Conservation (phyloP, 2,888 invertebrate species). For the Eutolmus rufibarbis region DNA sequence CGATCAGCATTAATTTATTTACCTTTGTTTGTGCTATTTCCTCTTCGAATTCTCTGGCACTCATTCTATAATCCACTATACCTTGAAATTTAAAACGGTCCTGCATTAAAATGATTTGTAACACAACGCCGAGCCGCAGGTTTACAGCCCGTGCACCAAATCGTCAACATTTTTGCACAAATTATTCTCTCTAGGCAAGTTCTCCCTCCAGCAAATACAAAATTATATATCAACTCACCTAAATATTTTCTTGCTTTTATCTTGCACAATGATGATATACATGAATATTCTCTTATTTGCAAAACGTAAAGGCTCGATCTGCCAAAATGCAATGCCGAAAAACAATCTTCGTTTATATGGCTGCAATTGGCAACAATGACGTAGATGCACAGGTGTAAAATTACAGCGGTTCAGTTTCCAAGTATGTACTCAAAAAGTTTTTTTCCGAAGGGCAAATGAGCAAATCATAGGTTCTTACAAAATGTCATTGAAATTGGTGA, state of each 20-base stretch:
- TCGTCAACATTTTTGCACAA: neutral
- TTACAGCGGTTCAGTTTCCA: neutral
- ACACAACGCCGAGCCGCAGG: neutral
- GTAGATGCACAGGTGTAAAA: neutral
- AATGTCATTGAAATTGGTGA: too few relatives aligned
- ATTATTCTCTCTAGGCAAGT: neutral
- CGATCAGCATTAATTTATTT: neutral
- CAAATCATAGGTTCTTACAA: too few relatives aligned
- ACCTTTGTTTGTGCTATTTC: slow-evolving; percentile 23
- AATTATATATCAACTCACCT: neutral
- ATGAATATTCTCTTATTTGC: neutral
- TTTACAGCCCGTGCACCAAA: neutral
- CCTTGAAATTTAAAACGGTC: slow-evolving; percentile 20
- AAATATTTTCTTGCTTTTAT: neutral
- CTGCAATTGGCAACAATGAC: neutral
- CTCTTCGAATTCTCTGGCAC: neutral
- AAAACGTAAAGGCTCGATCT: neutral
- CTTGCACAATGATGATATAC: neutral
- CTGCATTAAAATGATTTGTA: neutral
- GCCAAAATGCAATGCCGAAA: neutral
- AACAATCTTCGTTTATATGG: neutral
- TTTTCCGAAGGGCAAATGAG: too few relatives aligned
- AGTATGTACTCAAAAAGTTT: too few relatives aligned
- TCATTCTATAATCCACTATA: slow-evolving; percentile 6
- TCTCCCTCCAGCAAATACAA: neutral